Evolutionary conservation across 2,113 vertebrate species (phyloP), one percentile per base, ranked within the genome.

Genomic region (Pogona vitticeps): DNA sequence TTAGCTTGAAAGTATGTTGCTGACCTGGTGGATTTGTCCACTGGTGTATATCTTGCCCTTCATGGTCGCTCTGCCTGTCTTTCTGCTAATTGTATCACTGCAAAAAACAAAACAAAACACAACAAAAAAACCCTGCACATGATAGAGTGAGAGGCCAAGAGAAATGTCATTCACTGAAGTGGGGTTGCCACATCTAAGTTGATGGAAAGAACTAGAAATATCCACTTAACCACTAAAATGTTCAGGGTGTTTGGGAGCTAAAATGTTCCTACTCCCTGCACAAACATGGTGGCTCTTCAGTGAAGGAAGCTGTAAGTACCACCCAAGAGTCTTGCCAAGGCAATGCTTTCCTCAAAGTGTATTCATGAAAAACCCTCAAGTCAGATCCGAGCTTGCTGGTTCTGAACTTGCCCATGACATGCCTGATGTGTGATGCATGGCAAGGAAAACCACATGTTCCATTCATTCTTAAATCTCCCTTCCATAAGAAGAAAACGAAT

Each of bases 381-480:
- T 20, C 23, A 46, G 18, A 10, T 71, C 36, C 21, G 83, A 83
- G 28, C 68, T 72, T 71, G 72, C 65, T 75, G 26, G 40, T 76
- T 82, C 84, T 80, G 38, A 85, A 42, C 38, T 68, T 0, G 0
- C 1, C 0, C 0, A 3, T 83, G 40, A 76, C 72, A 46, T 86
- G 56, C 38, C 70, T 80, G 71, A 65, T 12, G 15, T 80, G 18
- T 80, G 79, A 88, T 81, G 75, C 91, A 89, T 73, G 82, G 36
- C 3, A 83, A 89, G 38, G 76, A 90, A 88, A 71, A 88, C 72
- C 89, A 86, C 77, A 46, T 80, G 82, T 33, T 77, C 0, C 82
- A n/a, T 79, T 89, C 82, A 28, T 71, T 89, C 89, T 90, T 70
- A 88, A 83, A 61, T 21, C 67, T 83, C 73, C 52, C n/a, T 76